Percentiles rank a stretch among this genome's conserved stretches.
These are phyloP conservation scores for Torymus tubicola DNA, from an alignment of 2,888 invertebrate genomes.

Conservation along the genomic window DNA sequence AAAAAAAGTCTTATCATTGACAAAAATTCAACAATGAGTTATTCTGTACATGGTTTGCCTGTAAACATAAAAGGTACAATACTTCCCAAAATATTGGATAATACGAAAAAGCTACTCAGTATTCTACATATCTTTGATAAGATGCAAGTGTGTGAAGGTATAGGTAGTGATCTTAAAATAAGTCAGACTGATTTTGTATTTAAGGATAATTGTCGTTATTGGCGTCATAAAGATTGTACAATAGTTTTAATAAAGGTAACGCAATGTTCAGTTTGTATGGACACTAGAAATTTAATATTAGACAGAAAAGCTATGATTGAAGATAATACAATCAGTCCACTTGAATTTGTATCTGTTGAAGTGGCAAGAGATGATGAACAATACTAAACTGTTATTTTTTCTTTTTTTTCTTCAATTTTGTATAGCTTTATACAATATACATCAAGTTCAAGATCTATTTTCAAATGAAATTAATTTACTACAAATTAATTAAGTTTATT, in stretches of 20 bases:
- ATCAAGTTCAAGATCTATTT: not conserved
- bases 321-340: not conserved
- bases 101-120: slow-evolving; percentile 52
- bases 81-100: slow-evolving; percentile 47
- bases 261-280: slow-evolving; percentile 39
- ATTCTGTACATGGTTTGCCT: slow-evolving; percentile 55
- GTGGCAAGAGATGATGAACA: too few species aligned
- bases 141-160: slow-evolving; percentile 53
- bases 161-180: slow-evolving; percentile 46
- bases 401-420: slow-evolving; percentile 18
- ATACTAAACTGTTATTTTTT: not conserved
- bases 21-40: slow-evolving; percentile 48
- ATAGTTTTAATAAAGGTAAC: slow-evolving; percentile 48
- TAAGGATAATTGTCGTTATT: slow-evolving; percentile 46
- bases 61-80: slow-evolving; percentile 47
- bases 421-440: not conserved
- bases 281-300: slow-evolving; percentile 35
- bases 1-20: slow-evolving; percentile 53
- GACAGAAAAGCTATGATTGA: not conserved
- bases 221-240: slow-evolving; percentile 55
- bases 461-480: slow-evolving; percentile 11
- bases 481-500: not conserved
- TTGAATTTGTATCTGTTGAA: too few species aligned
- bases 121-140: slow-evolving; percentile 57
- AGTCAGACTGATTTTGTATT: slow-evolving; percentile 46